Percentiles rank a stretch among this genome's conserved stretches.
These are phyloP conservation scores for Girardinus metallicus DNA, from an alignment of 2,797 vertebrate species.

Conservation along the genomic window DNA sequence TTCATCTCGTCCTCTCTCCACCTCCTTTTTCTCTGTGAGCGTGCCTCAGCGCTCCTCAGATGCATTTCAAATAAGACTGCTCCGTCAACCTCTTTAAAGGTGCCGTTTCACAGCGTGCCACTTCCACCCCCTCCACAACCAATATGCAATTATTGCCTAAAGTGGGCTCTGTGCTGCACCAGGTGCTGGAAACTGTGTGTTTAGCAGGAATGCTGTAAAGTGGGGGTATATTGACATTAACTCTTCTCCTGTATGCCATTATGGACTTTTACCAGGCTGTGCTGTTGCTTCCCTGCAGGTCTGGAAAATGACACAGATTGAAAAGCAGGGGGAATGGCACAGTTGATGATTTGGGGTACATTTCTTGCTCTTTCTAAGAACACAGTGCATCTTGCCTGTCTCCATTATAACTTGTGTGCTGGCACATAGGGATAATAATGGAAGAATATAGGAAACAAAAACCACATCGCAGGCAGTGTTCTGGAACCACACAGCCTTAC, in stretches of 20 bases:
- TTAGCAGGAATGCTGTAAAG: constrained; percentile 46
- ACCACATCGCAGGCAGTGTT: not conserved
- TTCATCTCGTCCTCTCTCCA: constrained; percentile 6
- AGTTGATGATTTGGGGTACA: constrained; percentile 23
- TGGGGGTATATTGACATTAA: constrained; percentile 44
- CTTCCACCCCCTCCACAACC: constrained; percentile 56
- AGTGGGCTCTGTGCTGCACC: constrained; percentile 39
- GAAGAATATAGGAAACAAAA: constrained; percentile 14
- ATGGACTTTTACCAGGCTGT: constrained; percentile 31
- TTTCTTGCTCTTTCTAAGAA: no score
- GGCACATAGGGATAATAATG: not conserved
- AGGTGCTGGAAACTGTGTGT: constrained; percentile 56
- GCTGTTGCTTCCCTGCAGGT: constrained; percentile 11
- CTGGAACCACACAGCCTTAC: not conserved
- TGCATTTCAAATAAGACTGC: constrained; percentile 62
- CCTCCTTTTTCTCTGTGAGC: constrained; percentile 8
- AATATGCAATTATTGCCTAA: constrained; percentile 67
- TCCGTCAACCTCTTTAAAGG: constrained; percentile 65
- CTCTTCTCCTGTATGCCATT: constrained; percentile 21
- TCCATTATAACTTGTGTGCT: constrained; percentile 3
- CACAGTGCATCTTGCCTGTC: not conserved
- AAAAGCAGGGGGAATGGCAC: constrained; percentile 11
- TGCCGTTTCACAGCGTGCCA: constrained; percentile 55
- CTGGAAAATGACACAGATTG: constrained; percentile 7
- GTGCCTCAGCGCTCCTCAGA: constrained; percentile 28